A percentile compares a stretch with the other conserved stretches of the same genome.
These are phyloP conservation scores for Sylvia borin DNA, from an alignment of 2,797 vertebrate genomes.

Conservation along the genomic window DNA sequence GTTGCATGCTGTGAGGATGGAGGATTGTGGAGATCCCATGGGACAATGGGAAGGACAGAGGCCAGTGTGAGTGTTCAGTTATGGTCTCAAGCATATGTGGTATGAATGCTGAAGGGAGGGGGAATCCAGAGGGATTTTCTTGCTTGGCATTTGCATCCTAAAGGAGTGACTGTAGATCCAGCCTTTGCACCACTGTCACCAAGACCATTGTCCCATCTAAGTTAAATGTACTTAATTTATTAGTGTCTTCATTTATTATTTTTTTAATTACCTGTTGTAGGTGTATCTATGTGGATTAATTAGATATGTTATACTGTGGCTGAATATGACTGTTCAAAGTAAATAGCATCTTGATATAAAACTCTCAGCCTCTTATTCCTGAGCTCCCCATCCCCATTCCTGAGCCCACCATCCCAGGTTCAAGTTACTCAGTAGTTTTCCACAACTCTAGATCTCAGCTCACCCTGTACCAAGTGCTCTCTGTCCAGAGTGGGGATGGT, in stretches of 20 bases:
- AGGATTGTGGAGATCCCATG: background rate
- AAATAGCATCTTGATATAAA: slow-evolving; percentile 54
- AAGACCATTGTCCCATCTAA: background rate
- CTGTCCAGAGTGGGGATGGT: background rate
- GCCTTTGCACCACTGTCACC: background rate
- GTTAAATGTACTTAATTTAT: slow-evolving; percentile 70
- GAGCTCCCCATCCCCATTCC: background rate
- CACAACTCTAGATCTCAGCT: background rate
- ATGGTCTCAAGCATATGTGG: fast-evolving
- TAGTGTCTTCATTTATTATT: slow-evolving; percentile 27
- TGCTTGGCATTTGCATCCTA: background rate
- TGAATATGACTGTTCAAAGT: slow-evolving; percentile 25
- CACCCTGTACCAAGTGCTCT: background rate
- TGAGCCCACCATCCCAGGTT: background rate
- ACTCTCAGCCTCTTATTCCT: slow-evolving; percentile 33
- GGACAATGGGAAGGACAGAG: background rate
- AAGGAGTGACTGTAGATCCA: background rate
- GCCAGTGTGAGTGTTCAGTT: background rate
- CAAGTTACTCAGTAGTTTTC: background rate
- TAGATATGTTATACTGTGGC: background rate
- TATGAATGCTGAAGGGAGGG: background rate
- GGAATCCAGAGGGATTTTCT: background rate
- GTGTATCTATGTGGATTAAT: background rate
- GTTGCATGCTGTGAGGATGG: background rate
- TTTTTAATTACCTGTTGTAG: slow-evolving; percentile 42